Conservation (phyloP, 2,888 invertebrate genomes). For the Gnatocerus cornutus region DNA sequence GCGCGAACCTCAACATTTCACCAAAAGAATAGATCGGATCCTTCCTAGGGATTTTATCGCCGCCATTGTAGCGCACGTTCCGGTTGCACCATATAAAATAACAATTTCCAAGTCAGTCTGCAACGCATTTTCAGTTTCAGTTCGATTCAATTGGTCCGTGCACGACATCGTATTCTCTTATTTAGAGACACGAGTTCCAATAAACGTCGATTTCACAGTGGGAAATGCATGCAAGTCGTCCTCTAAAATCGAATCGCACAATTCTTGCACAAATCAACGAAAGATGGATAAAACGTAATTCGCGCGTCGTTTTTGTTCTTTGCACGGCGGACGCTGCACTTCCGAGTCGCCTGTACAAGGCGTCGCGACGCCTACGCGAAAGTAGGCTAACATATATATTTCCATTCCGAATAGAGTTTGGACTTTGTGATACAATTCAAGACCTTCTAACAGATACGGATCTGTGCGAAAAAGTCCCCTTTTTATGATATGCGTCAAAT, state of each 20-base stretch:
- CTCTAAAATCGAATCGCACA: constrained; percentile 9
- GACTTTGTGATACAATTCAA: constrained; percentile 31
- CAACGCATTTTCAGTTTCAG: constrained; percentile 35
- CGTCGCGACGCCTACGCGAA: constrained; percentile 35
- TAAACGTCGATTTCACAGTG: constrained; percentile 36
- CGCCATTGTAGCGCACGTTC: constrained; percentile 9
- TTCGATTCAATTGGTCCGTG: constrained; percentile 37
- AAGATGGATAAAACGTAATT: constrained; percentile 1
- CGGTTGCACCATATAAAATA: constrained; percentile 43
- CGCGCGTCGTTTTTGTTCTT: constrained; percentile 8
- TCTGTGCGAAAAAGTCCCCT: constrained; percentile 39
- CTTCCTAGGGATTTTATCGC: not conserved
- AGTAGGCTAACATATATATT: constrained; percentile 28
- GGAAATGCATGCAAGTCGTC: constrained; percentile 15
- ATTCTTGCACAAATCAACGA: constrained; percentile 6
- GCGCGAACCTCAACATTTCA: not conserved
- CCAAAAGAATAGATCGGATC: constrained; percentile 1
- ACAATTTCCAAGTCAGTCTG: constrained; percentile 46
- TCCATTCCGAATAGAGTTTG: constrained; percentile 20
- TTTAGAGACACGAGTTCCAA: constrained; percentile 45
- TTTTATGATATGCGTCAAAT: constrained; percentile 56
- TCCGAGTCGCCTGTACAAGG: constrained; percentile 51
- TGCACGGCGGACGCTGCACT: constrained; percentile 41
- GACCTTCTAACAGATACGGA: constrained; percentile 41
- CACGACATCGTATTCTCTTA: constrained; percentile 44